Percentiles rank a stretch among this genome's conserved stretches.
These are phyloP conservation scores for Bos indicus DNA, from an alignment of 2,113 vertebrate species.

Conservation along the genomic window DNA sequence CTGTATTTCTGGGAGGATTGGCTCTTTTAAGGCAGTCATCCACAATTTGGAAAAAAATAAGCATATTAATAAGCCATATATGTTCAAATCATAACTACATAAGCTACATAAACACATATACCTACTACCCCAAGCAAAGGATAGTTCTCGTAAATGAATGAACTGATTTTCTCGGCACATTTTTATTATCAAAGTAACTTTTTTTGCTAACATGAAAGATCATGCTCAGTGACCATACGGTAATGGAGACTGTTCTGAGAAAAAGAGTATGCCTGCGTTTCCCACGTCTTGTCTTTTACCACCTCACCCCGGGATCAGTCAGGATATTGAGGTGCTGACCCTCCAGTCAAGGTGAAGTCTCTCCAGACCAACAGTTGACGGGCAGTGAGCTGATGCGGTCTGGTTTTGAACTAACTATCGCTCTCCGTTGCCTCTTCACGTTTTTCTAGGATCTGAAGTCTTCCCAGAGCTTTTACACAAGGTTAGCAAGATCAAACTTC, in stretches of 20 bases:
- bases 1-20: not conserved
- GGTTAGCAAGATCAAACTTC: not conserved
- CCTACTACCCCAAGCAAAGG: not conserved
- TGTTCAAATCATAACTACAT: not conserved
- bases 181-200: not conserved
- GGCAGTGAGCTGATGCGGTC: fast-evolving
- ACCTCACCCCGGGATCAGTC: too few species aligned
- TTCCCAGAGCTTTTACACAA: not conserved
- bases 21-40: not conserved
- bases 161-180: not conserved
- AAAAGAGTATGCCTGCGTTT: not conserved
- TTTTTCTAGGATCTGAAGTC: not conserved
- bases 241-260: not conserved
- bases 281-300: not conserved
- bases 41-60: not conserved
- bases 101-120: not conserved
- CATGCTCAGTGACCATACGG: not conserved
- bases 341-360: not conserved
- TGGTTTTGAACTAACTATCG: not conserved
- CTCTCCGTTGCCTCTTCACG: not conserved
- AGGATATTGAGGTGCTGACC: not conserved
- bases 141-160: not conserved
- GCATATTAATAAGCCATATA: not conserved
- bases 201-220: not conserved
- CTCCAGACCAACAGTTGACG: not conserved